A percentile compares a stretch with the other conserved stretches of the same genome.
These are phyloP conservation scores for Erithacus rubecula DNA, from an alignment of 2,797 vertebrate genomes.

Conservation along the genomic window DNA sequence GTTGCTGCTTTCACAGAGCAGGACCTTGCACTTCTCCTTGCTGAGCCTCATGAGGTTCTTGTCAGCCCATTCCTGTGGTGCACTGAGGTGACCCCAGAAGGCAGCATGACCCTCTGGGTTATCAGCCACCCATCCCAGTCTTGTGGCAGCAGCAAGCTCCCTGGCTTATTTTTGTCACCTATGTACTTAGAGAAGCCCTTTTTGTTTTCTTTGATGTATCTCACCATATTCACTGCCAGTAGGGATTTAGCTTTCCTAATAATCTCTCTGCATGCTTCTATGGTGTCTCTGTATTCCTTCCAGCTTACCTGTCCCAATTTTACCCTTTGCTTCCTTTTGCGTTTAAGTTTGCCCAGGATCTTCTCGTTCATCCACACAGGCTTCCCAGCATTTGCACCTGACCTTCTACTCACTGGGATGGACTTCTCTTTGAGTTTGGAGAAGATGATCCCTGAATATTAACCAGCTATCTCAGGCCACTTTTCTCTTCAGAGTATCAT, in stretches of 20 bases:
- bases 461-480: not conserved
- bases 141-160: not conserved
- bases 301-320: not conserved
- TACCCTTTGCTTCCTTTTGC: not conserved
- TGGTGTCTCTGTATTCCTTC: not conserved
- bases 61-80: not conserved
- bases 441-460: not conserved
- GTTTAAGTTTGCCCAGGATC: not conserved
- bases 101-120: not conserved
- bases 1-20: not conserved
- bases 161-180: not conserved
- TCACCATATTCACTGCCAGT: not conserved
- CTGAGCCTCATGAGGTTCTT: not conserved
- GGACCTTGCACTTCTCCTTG: not conserved
- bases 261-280: not conserved
- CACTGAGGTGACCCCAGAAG: not conserved
- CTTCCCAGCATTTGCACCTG: not conserved
- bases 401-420: not conserved
- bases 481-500: not conserved
- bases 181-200: not conserved
- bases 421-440: not conserved
- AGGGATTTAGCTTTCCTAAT: not conserved
- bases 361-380: not conserved
- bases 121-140: not conserved
- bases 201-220: not conserved